phyloP scores from a whole-genome alignment of 2,797 vertebrate genomes.

The Adelosebastes latens region DNA sequence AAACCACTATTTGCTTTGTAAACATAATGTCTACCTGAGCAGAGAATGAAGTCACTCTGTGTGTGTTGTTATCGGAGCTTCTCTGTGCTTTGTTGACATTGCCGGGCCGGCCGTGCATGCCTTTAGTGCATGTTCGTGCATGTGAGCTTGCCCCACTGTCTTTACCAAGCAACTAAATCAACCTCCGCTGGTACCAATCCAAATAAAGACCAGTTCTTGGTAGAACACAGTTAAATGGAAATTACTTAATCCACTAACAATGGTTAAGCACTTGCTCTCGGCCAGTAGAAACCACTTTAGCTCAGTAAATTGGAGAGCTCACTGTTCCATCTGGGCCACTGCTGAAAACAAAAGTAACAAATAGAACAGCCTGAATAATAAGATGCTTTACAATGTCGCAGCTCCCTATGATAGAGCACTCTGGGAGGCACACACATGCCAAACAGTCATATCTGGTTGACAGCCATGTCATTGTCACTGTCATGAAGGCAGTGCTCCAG shows the following conservation, averaged over 20 bases:
- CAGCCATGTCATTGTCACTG: constrained; percentile 17
- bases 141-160: not conserved
- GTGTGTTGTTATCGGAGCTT: too few species aligned
- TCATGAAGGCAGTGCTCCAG: constrained; percentile 3
- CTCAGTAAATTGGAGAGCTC: not conserved
- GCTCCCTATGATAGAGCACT: not conserved
- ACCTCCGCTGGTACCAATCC: not conserved
- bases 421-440: not conserved
- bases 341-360: constrained; percentile 1
- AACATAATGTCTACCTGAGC: too few species aligned
- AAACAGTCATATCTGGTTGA: constrained; percentile 13
- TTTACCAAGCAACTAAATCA: not conserved
- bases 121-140: too few species aligned
- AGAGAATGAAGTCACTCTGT: too few species aligned
- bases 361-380: constrained; percentile 7
- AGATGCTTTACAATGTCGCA: not conserved
- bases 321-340: not conserved
- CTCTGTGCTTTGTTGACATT: too few species aligned
- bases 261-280: not conserved
- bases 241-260: not conserved
- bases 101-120: too few species aligned
- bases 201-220: not conserved
- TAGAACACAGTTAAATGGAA: not conserved
- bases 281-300: not conserved
- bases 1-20: too few species aligned